phyloP scores from a whole-genome alignment of 2,888 invertebrate genomes.

The Drosophila cognata region DNA sequence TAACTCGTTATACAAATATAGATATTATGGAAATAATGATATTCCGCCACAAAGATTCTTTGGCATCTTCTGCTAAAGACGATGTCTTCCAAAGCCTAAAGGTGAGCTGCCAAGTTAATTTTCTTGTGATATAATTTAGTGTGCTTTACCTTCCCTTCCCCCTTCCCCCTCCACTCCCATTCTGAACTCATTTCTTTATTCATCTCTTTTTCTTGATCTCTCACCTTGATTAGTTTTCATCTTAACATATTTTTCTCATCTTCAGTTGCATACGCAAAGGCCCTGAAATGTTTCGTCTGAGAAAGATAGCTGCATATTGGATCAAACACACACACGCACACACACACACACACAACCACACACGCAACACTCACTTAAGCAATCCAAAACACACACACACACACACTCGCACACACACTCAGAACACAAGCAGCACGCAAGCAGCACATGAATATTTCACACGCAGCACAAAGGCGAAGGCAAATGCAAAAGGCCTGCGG shows the following conservation, averaged over 20 bases:
- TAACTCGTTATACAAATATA: neutral
- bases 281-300: neutral
- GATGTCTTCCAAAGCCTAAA: neutral
- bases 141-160: neutral
- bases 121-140: neutral
- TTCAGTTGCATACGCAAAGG: slow-evolving; percentile 9
- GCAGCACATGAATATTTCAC: slow-evolving; percentile 70
- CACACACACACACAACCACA: neutral
- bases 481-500: slow-evolving; percentile 70
- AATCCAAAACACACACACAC: slow-evolving; percentile 4
- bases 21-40: neutral
- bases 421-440: slow-evolving; percentile 3
- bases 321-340: neutral
- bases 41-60: neutral
- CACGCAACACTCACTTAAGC: slow-evolving; percentile 11
- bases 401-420: neutral
- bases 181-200: neutral
- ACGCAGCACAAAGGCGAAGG: slow-evolving; percentile 52
- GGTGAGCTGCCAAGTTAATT: neutral
- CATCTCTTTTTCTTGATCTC: neutral
- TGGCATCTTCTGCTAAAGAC: neutral
- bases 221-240: slow-evolving; percentile 8
- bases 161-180: neutral
- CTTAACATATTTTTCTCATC: neutral
- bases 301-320: slow-evolving; percentile 28